phyloP scores from a whole-genome alignment of 2,888 invertebrate species.

The Papilio protenor region DNA sequence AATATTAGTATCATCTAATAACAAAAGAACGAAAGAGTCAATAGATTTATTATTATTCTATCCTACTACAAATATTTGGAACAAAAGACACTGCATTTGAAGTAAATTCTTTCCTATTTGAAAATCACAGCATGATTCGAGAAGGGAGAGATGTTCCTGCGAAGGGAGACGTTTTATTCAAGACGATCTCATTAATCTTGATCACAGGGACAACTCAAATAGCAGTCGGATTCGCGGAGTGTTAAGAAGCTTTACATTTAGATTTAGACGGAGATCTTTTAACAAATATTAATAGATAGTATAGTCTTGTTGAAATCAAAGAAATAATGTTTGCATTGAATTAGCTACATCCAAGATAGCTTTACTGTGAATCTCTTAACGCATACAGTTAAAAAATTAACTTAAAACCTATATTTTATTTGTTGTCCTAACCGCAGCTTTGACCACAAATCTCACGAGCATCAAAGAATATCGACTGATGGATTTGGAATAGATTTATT shows the following conservation, averaged over 20 bases:
- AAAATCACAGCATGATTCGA: conserved; percentile 33
- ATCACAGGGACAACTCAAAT: conserved; percentile 52
- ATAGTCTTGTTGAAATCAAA: neutral
- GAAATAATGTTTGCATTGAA: neutral
- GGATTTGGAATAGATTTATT: too few relatives aligned
- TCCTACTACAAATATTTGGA: neutral
- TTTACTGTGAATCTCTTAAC: too few relatives aligned
- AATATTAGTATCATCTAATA: too few relatives aligned
- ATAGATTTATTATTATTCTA: too few relatives aligned
- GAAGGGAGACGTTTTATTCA: conserved; percentile 40
- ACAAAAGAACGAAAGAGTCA: too few relatives aligned
- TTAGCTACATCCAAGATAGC: too few relatives aligned
- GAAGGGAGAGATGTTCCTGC: conserved; percentile 20
- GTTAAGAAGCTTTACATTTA: conserved; percentile 41
- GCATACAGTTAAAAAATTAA: too few relatives aligned
- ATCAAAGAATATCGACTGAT: too few relatives aligned
- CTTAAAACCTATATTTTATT: too few relatives aligned
- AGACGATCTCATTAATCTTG: conserved; percentile 55
- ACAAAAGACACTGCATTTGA: neutral
- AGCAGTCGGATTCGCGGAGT: conserved; percentile 46
- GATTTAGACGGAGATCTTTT: conserved; percentile 29
- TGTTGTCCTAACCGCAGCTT: too few relatives aligned
- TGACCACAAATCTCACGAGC: too few relatives aligned
- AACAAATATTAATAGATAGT: conserved; percentile 30
- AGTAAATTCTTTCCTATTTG: conserved; percentile 32